phyloP scores from a whole-genome alignment of 2,113 vertebrate genomes.

The Brachypodius melanocephalos region DNA sequence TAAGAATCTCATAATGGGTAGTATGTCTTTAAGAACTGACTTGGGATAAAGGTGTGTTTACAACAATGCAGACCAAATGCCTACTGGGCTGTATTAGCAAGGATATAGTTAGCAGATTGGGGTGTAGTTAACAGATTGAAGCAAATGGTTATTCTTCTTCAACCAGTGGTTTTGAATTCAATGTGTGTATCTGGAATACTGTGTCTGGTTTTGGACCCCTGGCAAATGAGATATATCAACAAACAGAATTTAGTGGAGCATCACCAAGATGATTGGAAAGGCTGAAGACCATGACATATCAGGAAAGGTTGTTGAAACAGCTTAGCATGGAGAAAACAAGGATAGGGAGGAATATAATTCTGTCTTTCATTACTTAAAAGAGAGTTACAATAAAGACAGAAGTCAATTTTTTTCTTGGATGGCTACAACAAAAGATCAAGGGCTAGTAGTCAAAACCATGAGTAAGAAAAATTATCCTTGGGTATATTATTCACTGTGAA shows the following conservation, averaged over 20 bases:
- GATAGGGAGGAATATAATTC: background rate
- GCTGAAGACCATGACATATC: background rate
- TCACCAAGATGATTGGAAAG: background rate
- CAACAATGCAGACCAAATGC: background rate
- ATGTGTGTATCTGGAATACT: background rate
- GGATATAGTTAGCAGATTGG: background rate
- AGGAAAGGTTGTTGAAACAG: background rate
- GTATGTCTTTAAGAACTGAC: background rate
- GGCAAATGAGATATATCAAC: background rate
- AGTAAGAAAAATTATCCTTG: background rate
- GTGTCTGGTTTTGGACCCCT: background rate
- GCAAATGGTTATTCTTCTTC: background rate
- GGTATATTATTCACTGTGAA: background rate
- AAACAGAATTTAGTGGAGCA: background rate
- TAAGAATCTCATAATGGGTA: background rate
- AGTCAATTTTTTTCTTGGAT: background rate
- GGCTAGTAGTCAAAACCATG: background rate
- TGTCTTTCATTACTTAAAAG: background rate
- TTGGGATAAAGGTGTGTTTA: background rate
- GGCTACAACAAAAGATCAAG: background rate
- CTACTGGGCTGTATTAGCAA: background rate
- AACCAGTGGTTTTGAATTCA: background rate
- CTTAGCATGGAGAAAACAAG: background rate
- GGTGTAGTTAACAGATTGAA: background rate
- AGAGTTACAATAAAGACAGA: background rate